Percentiles rank a stretch among this genome's conserved stretches.
These are phyloP conservation scores for Montipora capricornis DNA, from an alignment of 64 coral and sea anemone species.

Conservation along the genomic window DNA sequence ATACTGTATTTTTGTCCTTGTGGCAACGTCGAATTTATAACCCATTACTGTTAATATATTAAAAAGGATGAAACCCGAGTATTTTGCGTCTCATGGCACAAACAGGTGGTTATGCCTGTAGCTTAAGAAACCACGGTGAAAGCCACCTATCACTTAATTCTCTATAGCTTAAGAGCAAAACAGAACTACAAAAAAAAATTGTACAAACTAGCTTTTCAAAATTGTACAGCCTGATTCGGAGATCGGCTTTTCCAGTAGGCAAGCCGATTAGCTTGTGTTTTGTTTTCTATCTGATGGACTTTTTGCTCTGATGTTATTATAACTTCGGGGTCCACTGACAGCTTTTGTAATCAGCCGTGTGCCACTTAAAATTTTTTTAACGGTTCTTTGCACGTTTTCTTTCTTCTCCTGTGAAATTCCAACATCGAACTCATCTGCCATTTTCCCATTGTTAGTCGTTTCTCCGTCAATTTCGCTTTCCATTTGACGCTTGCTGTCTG, in stretches of 20 bases:
- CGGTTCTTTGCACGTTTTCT: conserved; percentile 50
- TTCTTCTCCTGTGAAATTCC: conserved; percentile 36
- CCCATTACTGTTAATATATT: too few species aligned
- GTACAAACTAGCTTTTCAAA: background rate
- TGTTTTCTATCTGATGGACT: background rate
- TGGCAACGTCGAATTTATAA: too few species aligned
- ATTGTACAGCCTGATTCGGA: background rate
- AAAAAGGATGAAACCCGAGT: too few species aligned
- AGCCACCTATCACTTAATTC: too few species aligned
- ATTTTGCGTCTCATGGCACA: too few species aligned
- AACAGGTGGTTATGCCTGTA: too few species aligned
- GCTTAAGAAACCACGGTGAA: too few species aligned
- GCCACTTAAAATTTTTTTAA: conserved; percentile 67
- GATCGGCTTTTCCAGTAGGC: background rate
- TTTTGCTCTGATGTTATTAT: background rate
- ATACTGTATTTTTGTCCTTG: too few species aligned
- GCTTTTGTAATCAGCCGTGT: conserved; percentile 77
- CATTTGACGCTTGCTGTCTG: background rate
- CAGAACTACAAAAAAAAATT: too few species aligned
- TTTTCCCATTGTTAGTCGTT: background rate
- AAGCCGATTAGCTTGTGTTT: background rate
- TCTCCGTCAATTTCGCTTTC: background rate
- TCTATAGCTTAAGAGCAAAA: too few species aligned
- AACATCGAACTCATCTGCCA: background rate
- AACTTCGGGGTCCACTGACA: conserved; percentile 10